Base-by-base conservation (phyloP, 2,113 vertebrate species). In the Misgurnus anguillicaudatus region DNA sequence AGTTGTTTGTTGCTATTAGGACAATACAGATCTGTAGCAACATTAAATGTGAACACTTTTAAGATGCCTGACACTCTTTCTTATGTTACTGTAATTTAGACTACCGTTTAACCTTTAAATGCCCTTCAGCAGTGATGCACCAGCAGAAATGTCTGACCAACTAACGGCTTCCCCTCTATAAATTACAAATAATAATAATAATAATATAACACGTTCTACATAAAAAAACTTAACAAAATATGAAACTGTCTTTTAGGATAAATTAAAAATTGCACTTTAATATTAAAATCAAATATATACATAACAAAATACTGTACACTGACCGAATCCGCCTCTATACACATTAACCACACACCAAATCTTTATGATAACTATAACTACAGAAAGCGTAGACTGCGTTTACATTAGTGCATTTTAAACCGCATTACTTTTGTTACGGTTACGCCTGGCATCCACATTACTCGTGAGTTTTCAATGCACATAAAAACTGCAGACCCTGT, bases 241-340 rank as follows among this genome's bases (percentile, higher is more conserved):
- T 61, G 19, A 70, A 11, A 21, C 5, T 48, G 31, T 66, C 38
- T 58, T 41, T 53, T 72, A 13, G 1, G 9, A 66, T 60, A 65
- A 80, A 76, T 64, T 55, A 76, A 45, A 38, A 80, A 80, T 7
- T 70, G 72, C 82, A 80, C 66, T 65, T 75, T 78, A 53, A 73
- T 48, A 71, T 72, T 14, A n/a, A 41, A n/a, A 70, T 80, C 41
- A 72, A 77, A 81, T 61, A 70, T 57, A 68, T 62, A 19, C n/a
- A n/a, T n/a, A n/a, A n/a, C n/a, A n/a, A n/a, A n/a, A n/a, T 10
- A 38, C 36, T 67, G 62, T 45, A 71, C 39, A 79, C 68, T 42
- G 60, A 21, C 24, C 31, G 80, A 17, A 80, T 55, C 63, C 67
- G 53, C 68, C 57, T 75, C 70, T 70, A 80, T 60, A 55, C 62